Conservation (phyloP, 2,113 vertebrate genomes). For the Phoenicopterus ruber region DNA sequence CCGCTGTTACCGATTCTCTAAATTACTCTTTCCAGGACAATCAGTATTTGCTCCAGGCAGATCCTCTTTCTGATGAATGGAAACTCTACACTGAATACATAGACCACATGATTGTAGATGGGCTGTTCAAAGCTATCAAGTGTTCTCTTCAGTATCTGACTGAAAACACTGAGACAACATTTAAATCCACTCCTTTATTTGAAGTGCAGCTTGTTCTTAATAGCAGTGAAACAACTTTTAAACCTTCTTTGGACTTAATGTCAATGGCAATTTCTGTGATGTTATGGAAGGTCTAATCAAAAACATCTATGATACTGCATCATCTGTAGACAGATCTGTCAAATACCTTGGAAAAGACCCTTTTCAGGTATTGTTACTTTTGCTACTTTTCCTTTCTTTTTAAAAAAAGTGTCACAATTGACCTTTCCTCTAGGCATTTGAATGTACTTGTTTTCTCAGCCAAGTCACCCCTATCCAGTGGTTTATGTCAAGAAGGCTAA, state of each 20-base stretch:
- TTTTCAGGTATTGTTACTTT: conserved; percentile 69
- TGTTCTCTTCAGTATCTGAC: conserved; percentile 79
- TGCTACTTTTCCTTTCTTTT: neutral
- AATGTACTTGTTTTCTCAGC: neutral
- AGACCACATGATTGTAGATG: conserved; percentile 78
- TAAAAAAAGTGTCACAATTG: neutral
- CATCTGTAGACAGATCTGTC: conserved; percentile 72
- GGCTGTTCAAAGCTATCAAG: conserved; percentile 75
- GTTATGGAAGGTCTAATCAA: conserved; percentile 72
- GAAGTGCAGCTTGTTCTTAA: conserved; percentile 78
- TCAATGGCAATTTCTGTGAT: conserved; percentile 76
- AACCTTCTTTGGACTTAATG: conserved; percentile 72
- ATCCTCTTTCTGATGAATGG: conserved; percentile 76
- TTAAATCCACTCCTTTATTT: conserved; percentile 73
- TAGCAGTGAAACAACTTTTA: conserved; percentile 72
- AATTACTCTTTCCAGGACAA: conserved; percentile 78
- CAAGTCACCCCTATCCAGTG: neutral
- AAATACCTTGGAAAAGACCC: conserved; percentile 60
- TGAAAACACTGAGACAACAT: conserved; percentile 76
- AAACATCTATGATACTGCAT: conserved; percentile 71
- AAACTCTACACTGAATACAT: conserved; percentile 73
- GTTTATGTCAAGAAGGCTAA: neutral
- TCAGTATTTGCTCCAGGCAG: conserved; percentile 74
- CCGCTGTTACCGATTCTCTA: conserved; percentile 50
- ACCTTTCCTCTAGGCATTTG: conserved; percentile 25